Evolutionary conservation across 1,140 invertebrate genomes (phyloP).

Genomic region (Platyscapa corneri): DNA sequence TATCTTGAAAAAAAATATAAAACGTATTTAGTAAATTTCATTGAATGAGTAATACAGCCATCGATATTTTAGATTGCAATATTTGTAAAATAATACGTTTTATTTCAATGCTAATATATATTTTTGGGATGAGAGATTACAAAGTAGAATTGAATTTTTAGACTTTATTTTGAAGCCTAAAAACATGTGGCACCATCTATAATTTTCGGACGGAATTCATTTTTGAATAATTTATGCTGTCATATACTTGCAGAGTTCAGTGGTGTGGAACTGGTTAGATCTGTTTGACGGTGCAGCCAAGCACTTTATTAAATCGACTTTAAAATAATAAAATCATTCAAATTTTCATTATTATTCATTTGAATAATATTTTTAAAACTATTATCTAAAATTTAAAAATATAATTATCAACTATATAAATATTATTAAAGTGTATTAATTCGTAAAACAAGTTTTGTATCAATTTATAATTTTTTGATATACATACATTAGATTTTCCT

Average conservation of each 20-base stretch:
- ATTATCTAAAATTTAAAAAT: background rate
- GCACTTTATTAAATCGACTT: conserved; percentile 6
- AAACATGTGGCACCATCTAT: conserved; percentile 3
- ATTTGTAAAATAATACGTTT: no score
- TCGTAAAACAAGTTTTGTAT: no score
- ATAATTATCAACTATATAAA: no score
- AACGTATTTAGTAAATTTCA: no score
- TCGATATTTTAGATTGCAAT: no score
- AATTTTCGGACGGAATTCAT: conserved; percentile 6
- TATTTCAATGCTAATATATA: no score
- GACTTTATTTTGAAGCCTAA: background rate
- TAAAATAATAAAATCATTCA: background rate
- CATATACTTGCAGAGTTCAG: background rate
- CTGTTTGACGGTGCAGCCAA: background rate
- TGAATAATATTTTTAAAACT: background rate
- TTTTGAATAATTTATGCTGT: conserved; percentile 29
- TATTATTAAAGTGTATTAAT: no score
- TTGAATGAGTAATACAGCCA: no score
- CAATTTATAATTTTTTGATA: no score
- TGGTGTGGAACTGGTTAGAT: background rate
- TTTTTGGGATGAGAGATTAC: background rate
- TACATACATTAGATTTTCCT: no score
- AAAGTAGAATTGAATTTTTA: background rate
- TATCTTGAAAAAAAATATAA: no score
- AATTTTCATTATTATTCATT: background rate